Evolutionary conservation across 1,140 invertebrate species (phyloP), one percentile per base, ranked within the genome.

Genomic region (Lineus longissimus): DNA sequence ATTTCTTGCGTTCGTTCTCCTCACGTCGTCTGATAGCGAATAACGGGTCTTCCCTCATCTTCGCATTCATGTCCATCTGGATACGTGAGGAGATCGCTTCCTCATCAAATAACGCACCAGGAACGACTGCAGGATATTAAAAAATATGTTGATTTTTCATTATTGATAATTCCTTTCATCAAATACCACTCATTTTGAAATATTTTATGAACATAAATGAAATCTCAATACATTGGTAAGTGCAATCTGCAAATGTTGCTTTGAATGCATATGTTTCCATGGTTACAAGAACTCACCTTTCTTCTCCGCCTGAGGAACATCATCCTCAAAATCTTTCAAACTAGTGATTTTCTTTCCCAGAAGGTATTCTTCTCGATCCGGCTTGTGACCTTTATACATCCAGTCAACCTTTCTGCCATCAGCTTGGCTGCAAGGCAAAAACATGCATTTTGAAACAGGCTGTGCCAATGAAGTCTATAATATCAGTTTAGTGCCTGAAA

Each of bases 31-130:
- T 91, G 0, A 96, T 94, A 1, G 88, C 83, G 72, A 92, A 88
- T 30, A 96, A 77, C 0, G 94, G 94, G 85, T 96, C 94, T 82
- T 96, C 94, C 78, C 92, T 86, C 62, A 94, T 85, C 81, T 95
- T 95, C 54, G 76, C 72, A 23, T 72, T 64, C 71, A 78, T 77
- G 65, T 81, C 78, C 59, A 79, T 56, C n/a, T 71, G 68, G 63
- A 77, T 73, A 33, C 77, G 75, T 19, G 62, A 22, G n/a, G 73
- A 72, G 54, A 78, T 72, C 13, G 78, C 75, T 54, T 73, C 64
- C 31, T 80, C 78, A 33, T 66, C 67, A 62, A 80, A 73, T 22
- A 75, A 27, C 11, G 76, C 70, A 15, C 67, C 69, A 60, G 70
- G 63, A 29, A 66, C 66, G 67, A 72, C 74, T 75, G 66, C 22